Evolutionary conservation across 2,113 vertebrate genomes (phyloP), one percentile per base, ranked within the genome.

Genomic region (Brachyhypopomus gauderio): DNA sequence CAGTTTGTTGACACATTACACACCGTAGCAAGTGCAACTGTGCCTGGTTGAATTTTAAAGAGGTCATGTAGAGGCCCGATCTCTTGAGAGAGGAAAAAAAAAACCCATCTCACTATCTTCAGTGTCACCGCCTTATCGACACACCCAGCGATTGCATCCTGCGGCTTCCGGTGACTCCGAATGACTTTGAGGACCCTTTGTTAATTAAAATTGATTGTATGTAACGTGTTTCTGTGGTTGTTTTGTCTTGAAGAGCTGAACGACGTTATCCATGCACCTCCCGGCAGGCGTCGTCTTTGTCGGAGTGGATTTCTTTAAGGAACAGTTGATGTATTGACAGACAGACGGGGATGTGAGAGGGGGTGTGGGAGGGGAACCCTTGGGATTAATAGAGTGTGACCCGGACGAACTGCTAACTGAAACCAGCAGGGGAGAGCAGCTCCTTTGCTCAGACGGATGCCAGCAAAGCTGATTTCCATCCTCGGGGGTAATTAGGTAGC

Each of bases 401-500:
- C 56, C 58, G 66, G 76, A 76, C 36, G 30, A 75, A 56, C 48
- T 60, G 70, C 58, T 82, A 85, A 79, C 77, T 75, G 60, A 79
- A 72, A 76, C 63, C 56, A 72, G 82, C 64, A 16, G 70, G 6
- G 62, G 25, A 66, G n/a, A 70, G 62, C 75, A 70, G 67, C 79
- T 64, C 12, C 81, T 22, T 66, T 75, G 52, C 12, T 89, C 85
- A 85, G 86, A 88, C 87, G 55, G 63, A 23, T 7, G 56, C 78
- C 69, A 66, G 63, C 63, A 88, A 86, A 52, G 86, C 82, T 75
- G 23, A 82, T 86, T 87, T 87, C 63, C 20, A 66, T 87, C 86
- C 86, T 88, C 67, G 3, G 83, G 86, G 45, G 86, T 90, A 88
- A 86, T 89, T 86, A 81, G 75, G 87, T 78, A 85, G 78, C 30